These are phyloP conservation scores for Heterodera schachtii DNA, from an alignment of 1,140 invertebrate genomes.

Conservation along the genomic window DNA sequence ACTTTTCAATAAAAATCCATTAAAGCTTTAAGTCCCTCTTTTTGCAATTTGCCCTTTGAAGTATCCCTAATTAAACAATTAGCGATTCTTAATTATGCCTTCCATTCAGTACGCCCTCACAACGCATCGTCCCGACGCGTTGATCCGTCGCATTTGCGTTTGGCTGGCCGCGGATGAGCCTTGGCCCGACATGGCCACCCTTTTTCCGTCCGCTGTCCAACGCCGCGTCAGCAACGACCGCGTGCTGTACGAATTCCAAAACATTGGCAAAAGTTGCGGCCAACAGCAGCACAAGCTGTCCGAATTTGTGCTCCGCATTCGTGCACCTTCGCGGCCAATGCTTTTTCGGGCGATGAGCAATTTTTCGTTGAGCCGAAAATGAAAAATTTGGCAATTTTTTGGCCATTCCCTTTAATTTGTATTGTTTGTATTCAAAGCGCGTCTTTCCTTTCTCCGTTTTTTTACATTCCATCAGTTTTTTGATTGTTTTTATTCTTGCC, in stretches of 20 bases:
- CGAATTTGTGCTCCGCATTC: background rate
- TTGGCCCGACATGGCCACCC: background rate
- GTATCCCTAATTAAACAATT: too few species aligned
- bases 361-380: constrained; percentile 8
- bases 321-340: background rate
- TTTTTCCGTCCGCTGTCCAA: background rate
- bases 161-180: constrained; percentile 5
- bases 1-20: too few species aligned
- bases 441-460: too few species aligned
- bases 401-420: too few species aligned
- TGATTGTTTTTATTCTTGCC: too few species aligned
- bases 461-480: too few species aligned
- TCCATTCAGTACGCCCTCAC: background rate
- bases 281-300: background rate
- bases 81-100: too few species aligned
- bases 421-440: too few species aligned
- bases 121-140: background rate
- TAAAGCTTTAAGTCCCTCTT: background rate
- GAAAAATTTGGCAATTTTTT: background rate
- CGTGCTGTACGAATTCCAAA: constrained; percentile 2
- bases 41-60: background rate
- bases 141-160: background rate
- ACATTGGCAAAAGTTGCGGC: background rate
- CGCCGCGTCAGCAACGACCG: background rate
- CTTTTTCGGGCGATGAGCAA: constrained; percentile 1